These are phyloP conservation scores for Syndactyla subalaris DNA, from an alignment of 2,797 vertebrate genomes.

Conservation along the genomic window DNA sequence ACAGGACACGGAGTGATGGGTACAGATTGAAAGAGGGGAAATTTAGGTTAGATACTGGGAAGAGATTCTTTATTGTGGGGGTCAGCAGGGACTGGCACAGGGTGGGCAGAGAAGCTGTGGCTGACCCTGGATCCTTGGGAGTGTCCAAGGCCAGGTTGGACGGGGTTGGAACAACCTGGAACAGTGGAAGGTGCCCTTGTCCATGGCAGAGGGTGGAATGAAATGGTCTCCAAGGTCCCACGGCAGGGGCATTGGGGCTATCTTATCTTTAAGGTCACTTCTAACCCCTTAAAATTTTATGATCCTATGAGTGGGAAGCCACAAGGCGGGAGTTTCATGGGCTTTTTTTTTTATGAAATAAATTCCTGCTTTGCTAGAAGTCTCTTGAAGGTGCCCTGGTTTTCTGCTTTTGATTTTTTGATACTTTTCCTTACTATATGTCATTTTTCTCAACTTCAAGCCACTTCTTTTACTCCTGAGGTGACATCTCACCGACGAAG, in stretches of 20 bases:
- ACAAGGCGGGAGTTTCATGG: not conserved
- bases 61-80: not conserved
- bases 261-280: not conserved
- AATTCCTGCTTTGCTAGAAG: fast-evolving
- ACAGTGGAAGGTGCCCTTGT: not conserved
- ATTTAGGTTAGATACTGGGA: not conserved
- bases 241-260: too few relatives aligned
- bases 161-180: not conserved
- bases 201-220: not conserved
- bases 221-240: too few relatives aligned
- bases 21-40: not conserved
- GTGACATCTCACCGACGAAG: not conserved
- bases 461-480: not conserved
- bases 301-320: not conserved
- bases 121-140: not conserved
- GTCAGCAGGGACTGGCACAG: not conserved
- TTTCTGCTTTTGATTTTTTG: not conserved
- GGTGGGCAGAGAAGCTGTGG: not conserved
- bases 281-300: not conserved
- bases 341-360: not conserved
- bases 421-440: not conserved
- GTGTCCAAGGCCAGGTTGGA: not conserved
- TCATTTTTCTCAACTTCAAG: too few relatives aligned
- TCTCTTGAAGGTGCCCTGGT: not conserved
- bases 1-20: not conserved